Base-by-base conservation (phyloP, 2,888 invertebrate species). In the Drosophila basisetae region DNA sequence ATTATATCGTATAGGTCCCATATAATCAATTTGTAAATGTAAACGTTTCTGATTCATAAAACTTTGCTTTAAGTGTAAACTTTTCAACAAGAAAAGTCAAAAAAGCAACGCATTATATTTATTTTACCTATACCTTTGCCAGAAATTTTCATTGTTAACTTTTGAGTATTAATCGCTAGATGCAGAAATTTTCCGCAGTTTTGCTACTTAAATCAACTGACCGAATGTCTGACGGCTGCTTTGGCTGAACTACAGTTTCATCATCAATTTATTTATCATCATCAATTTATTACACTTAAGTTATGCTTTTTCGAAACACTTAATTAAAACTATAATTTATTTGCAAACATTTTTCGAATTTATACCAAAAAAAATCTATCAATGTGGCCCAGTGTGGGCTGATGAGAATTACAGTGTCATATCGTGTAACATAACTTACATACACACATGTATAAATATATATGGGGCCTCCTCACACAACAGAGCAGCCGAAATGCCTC, bases 371-470 rank as follows among this genome's bases (percentile, higher is more conserved):
- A 16, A 7, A 22, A 13, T 22, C 47, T 47, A 22, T 13, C 47
- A 22, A 16, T 22, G 22, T 22, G 22, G 7, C 22, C 41, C 22
- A 43, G 22, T 43, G 43, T 67, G 47, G 53, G 47, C 69, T 52
- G 50, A 72, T 72, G 76, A 69, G 70, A 83, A 84, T 83, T 84
- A 88, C 80, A 76, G 83, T 85, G 78, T 68, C 76, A 83, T 71
- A 84, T 84, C 78, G 68, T 76, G 75, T 80, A 70, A 78, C 74
- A 73, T 58, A 31, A 52, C 55, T 22, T 22, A 33, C 31, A 50
- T n/a, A 30, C n/a, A 52, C 4, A n/a, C 30, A 22, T 30, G 5
- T 13, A 33, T 4, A 11, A 4, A 9, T 50, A 50, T 18, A 28
- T 56, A 41, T 62, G 35, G 30, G 55, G 16, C 33, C 7, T 30